A percentile compares a stretch with the other conserved stretches of the same genome.
Conservation (phyloP, 1,140 invertebrate species). For the Acromyrmex echinatior region DNA sequence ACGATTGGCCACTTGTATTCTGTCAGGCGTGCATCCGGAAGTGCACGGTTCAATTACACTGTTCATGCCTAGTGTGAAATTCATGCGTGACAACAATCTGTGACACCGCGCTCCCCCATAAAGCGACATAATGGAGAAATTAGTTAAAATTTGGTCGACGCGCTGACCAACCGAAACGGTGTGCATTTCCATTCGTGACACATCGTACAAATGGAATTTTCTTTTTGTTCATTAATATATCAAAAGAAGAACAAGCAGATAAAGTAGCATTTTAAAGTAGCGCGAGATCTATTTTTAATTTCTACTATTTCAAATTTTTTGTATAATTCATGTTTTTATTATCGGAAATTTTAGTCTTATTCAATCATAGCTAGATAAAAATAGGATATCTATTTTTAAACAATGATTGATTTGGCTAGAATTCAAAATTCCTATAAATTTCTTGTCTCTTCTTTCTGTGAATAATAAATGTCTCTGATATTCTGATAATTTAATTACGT, state of each 20-base stretch:
- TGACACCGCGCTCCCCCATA: background rate
- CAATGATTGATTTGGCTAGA: background rate
- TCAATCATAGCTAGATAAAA: background rate
- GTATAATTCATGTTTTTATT: background rate
- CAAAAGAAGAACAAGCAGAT: background rate
- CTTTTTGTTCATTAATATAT: background rate
- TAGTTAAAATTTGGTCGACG: conserved; percentile 17
- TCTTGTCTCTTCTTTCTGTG: background rate
- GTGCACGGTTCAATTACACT: conserved; percentile 47
- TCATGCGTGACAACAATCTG: conserved; percentile 26
- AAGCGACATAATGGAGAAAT: conserved; percentile 43
- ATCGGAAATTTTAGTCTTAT: background rate
- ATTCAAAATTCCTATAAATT: background rate
- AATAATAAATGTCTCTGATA: conserved; percentile 5
- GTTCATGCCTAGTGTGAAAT: conserved; percentile 22
- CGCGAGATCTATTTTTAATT: background rate
- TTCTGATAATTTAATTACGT: background rate
- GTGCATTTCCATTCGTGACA: background rate
- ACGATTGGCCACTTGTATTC: conserved; percentile 40
- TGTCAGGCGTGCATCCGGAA: conserved; percentile 2
- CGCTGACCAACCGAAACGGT: background rate
- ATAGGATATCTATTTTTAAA: background rate
- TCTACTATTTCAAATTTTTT: background rate
- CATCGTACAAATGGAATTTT: background rate
- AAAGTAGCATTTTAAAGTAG: background rate